These are phyloP conservation scores for Apostichopus californicus DNA, from an alignment of 35 echinoderm and acorn worm species.

Conservation along the genomic window DNA sequence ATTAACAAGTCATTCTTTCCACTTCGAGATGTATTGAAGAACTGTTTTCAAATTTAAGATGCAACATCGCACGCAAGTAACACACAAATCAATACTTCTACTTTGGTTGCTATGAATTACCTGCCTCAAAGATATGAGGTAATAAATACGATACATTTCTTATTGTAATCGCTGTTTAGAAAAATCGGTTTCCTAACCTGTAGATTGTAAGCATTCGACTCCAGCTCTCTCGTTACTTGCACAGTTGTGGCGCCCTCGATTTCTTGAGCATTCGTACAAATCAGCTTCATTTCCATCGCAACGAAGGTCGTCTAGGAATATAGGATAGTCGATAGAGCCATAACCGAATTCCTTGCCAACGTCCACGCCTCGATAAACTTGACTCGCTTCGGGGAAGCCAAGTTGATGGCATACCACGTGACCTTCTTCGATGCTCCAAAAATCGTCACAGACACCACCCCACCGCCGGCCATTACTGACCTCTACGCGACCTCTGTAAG, in stretches of 20 bases:
- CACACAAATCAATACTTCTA: too few species aligned
- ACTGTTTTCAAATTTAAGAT: too few species aligned
- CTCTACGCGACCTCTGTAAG: slow-evolving; percentile 13
- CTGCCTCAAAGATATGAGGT: too few species aligned
- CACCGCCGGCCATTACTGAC: not conserved
- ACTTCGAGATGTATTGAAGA: too few species aligned
- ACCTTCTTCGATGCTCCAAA: not conserved
- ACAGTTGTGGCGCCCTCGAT: not conserved
- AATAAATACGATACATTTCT: too few species aligned
- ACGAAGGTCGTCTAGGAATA: slow-evolving; percentile 10
- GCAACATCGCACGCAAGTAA: too few species aligned
- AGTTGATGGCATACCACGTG: slow-evolving; percentile 4
- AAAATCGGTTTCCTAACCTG: not conserved
- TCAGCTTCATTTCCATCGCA: not conserved
- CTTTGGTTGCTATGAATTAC: too few species aligned
- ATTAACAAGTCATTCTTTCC: too few species aligned
- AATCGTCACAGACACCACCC: slow-evolving; percentile 21
- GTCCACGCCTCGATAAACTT: not conserved
- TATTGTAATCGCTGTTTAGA: too few species aligned
- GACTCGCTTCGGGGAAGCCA: not conserved
- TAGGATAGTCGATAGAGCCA: not conserved
- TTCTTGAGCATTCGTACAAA: not conserved
- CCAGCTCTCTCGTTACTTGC: not conserved
- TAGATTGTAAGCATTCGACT: slow-evolving; percentile 2
- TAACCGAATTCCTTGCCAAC: not conserved